These are phyloP conservation scores for Leucania comma DNA, from an alignment of 2,888 invertebrate species.

Conservation along the genomic window DNA sequence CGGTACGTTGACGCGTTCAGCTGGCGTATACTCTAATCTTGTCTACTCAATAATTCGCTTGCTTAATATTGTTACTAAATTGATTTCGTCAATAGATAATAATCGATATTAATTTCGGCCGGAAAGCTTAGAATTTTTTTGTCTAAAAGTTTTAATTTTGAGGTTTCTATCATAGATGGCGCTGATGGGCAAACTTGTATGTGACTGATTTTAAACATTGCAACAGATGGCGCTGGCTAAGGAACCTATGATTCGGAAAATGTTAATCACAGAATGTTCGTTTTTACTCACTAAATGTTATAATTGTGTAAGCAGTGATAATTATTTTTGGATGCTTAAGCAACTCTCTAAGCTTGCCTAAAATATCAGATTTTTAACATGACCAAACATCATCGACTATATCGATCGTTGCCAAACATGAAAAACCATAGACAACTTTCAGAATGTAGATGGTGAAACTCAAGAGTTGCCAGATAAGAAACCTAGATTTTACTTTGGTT, in stretches of 20 bases:
- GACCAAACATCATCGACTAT: background rate
- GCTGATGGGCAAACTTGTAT: background rate
- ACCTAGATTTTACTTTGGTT: background rate
- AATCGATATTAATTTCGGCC: background rate
- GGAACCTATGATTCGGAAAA: background rate
- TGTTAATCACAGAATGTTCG: background rate
- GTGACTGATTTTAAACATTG: background rate
- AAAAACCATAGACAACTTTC: background rate
- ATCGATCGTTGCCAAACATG: no score
- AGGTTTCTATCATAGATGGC: background rate
- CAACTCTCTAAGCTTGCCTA: background rate
- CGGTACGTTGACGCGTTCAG: background rate
- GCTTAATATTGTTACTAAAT: background rate
- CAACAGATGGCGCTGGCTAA: background rate
- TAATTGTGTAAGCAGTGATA: background rate
- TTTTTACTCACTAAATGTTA: background rate
- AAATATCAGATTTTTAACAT: background rate
- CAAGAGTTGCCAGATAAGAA: background rate
- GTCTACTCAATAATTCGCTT: no score
- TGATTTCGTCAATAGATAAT: background rate
- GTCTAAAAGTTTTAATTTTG: background rate
- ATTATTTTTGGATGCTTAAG: background rate
- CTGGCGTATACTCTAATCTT: background rate
- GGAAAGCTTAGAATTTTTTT: no score
- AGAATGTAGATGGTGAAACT: background rate